Conservation (phyloP, 64 coral and sea anemone genomes). For the Cladopsammia gracilis region DNA sequence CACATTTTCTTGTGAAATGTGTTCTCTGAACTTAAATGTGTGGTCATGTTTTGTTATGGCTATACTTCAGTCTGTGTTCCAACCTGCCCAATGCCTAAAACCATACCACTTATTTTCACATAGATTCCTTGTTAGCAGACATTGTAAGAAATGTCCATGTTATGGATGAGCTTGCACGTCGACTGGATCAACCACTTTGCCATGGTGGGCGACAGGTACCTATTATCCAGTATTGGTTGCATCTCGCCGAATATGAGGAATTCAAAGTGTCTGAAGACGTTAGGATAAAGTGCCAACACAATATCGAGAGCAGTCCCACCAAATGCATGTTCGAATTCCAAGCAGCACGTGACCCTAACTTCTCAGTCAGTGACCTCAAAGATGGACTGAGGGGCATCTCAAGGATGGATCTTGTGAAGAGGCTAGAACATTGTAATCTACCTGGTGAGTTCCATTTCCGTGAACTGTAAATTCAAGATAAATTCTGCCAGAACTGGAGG, state of each 20-base stretch:
- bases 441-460: not conserved
- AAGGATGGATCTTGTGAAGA: not conserved
- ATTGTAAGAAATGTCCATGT: not conserved
- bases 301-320: too few species aligned
- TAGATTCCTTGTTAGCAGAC: not conserved
- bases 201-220: too few species aligned
- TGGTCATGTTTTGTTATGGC: too few species aligned
- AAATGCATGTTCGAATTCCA: slow-evolving; percentile 14
- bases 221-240: too few species aligned
- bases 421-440: not conserved
- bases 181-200: slow-evolving; percentile 28
- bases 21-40: too few species aligned
- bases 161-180: slow-evolving; percentile 40
- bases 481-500: too few species aligned
- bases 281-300: too few species aligned
- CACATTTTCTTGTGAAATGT: too few species aligned
- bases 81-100: not conserved
- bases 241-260: too few species aligned
- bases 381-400: not conserved
- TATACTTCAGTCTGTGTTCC: too few species aligned
- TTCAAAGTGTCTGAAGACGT: too few species aligned
- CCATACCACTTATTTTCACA: not conserved
- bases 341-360: not conserved
- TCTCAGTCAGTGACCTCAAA: not conserved
- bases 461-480: too few species aligned